phyloP scores from a whole-genome alignment of 2,888 invertebrate genomes.

The Baronia brevicornis region DNA sequence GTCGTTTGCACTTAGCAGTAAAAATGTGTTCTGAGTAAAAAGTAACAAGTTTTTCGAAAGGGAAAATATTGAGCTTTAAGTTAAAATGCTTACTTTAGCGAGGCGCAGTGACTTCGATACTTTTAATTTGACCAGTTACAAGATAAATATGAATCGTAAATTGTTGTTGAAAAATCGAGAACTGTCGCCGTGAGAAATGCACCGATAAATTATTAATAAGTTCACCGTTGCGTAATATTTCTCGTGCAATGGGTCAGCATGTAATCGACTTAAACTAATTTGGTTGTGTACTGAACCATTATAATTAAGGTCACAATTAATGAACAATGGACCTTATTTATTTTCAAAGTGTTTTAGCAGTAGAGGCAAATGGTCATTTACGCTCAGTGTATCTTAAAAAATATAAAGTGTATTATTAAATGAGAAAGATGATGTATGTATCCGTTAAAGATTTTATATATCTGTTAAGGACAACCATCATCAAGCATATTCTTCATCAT shows the following conservation, averaged over 20 bases:
- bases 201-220: constrained; percentile 10
- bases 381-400: too few species aligned
- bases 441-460: too few species aligned
- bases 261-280: too few species aligned
- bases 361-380: too few species aligned
- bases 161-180: constrained; percentile 13
- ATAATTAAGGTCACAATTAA: too few species aligned
- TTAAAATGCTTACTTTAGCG: constrained; percentile 11
- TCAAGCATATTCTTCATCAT: too few species aligned
- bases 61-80: constrained; percentile 9
- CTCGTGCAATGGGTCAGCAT: not conserved
- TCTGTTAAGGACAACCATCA: too few species aligned
- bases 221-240: constrained; percentile 11
- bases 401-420: too few species aligned
- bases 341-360: too few species aligned
- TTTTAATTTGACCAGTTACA: constrained; percentile 16
- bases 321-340: too few species aligned
- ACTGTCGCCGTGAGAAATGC: constrained; percentile 8
- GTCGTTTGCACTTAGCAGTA: constrained; percentile 21
- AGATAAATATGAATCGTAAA: constrained; percentile 10
- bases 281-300: too few species aligned
- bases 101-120: constrained; percentile 4
- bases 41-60: constrained; percentile 10
- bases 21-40: constrained; percentile 13
- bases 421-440: too few species aligned